Evolutionary conservation across 2,113 vertebrate genomes (phyloP).

Genomic region (Lamprologus ornatipinnis): DNA sequence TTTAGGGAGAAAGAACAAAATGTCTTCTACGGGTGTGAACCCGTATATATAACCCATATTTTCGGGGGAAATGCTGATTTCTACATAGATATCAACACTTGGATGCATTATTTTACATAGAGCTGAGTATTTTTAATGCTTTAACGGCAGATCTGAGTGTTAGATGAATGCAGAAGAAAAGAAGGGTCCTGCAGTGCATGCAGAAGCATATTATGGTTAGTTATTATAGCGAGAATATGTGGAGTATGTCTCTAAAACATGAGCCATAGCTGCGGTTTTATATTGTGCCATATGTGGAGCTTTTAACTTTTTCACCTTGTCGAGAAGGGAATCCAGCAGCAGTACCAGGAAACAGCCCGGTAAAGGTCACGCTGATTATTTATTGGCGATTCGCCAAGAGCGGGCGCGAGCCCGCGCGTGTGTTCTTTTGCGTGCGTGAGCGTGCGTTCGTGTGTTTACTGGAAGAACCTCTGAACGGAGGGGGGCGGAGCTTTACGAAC

Average conservation of each 20-base stretch:
- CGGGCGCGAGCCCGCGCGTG: constrained; percentile 26
- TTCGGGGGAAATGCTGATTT: neutral
- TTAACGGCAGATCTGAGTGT: neutral
- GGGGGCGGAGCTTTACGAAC: constrained; percentile 72
- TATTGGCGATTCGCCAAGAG: constrained; percentile 66
- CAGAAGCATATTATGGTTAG: neutral
- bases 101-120: neutral
- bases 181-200: neutral
- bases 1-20: neutral
- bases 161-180: neutral
- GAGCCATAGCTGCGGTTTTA: neutral
- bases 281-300: neutral
- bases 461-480: constrained; percentile 58
- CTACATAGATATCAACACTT: neutral
- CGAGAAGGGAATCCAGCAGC: constrained; percentile 58
- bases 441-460: constrained; percentile 53
- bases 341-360: constrained; percentile 78
- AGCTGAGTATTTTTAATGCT: neutral
- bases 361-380: constrained; percentile 73
- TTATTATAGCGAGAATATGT: neutral
- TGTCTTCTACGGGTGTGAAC: neutral
- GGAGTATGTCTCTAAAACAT: neutral
- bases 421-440: constrained; percentile 12
- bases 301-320: constrained; percentile 68
- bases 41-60: neutral